Percentiles rank a stretch among this genome's conserved stretches.
phyloP scores from a whole-genome alignment of 2,888 invertebrate species.

The Cylindroiulus punctatus region DNA sequence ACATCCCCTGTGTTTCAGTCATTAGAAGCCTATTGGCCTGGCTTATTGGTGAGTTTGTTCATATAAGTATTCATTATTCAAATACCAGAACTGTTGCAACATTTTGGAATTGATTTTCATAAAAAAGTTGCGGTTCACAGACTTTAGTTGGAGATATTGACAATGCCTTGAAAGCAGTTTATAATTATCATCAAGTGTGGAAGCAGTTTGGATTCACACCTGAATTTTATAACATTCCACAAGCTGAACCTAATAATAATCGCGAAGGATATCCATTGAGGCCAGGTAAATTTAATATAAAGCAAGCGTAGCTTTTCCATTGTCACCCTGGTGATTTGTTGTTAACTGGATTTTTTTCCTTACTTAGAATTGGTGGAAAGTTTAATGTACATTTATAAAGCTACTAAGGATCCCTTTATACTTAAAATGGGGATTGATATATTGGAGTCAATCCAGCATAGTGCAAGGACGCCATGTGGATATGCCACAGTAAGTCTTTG shows the following conservation, averaged over 20 bases:
- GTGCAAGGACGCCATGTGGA: slow-evolving; percentile 92
- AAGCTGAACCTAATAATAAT: slow-evolving; percentile 80
- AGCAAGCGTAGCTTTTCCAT: too few relatives aligned
- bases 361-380: slow-evolving; percentile 77
- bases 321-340: too few relatives aligned
- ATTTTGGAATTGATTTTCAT: not conserved
- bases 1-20: slow-evolving; percentile 98
- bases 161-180: slow-evolving; percentile 89
- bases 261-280: slow-evolving; percentile 90
- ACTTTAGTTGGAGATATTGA: slow-evolving; percentile 81
- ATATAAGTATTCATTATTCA: not conserved
- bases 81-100: not conserved
- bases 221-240: slow-evolving; percentile 95
- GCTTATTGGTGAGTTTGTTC: slow-evolving; percentile 74
- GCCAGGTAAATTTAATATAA: slow-evolving; percentile 67
- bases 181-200: slow-evolving; percentile 97
- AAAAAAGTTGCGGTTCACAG: slow-evolving; percentile 62
- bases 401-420: slow-evolving; percentile 74
- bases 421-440: slow-evolving; percentile 92
- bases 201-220: slow-evolving; percentile 97
- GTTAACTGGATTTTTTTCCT: slow-evolving; percentile 72
- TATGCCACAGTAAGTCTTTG: slow-evolving; percentile 84
- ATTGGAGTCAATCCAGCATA: slow-evolving; percentile 78
- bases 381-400: slow-evolving; percentile 73
- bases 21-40: slow-evolving; percentile 98